A percentile compares a stretch with the other conserved stretches of the same genome.
Conservation (phyloP, 2,797 vertebrate species). For the Anolis apletophallus region DNA sequence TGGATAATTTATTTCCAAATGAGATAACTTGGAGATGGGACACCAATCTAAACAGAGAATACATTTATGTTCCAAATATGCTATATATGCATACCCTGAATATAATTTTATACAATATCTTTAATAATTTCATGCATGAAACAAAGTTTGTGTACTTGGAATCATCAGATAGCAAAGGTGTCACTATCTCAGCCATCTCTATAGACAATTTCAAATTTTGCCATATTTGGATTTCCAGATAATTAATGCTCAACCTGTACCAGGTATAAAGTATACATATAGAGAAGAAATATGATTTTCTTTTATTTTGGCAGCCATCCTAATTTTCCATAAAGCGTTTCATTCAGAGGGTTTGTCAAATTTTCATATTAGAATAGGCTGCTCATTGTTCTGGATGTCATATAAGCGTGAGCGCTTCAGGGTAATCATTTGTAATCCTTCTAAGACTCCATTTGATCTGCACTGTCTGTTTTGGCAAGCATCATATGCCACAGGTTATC, state of each 20-base stretch:
- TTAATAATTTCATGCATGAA: too few species aligned
- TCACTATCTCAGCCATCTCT: too few species aligned
- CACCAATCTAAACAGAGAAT: not conserved
- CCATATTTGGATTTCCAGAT: too few species aligned
- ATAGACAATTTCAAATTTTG: too few species aligned
- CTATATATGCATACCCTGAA: too few species aligned
- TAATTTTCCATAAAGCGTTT: not conserved
- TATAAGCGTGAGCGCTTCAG: not conserved
- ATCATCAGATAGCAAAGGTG: too few species aligned
- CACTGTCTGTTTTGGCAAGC: not conserved
- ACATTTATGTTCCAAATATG: too few species aligned
- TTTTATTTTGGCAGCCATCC: not conserved
- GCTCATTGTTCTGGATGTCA: not conserved
- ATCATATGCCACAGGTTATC: fast-evolving
- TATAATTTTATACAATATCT: too few species aligned
- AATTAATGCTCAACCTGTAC: not conserved
- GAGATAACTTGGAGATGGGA: not conserved
- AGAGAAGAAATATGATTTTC: not conserved
- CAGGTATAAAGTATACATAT: not conserved
- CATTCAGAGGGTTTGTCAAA: not conserved
- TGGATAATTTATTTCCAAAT: not conserved
- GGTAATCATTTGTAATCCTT: not conserved
- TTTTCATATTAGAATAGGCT: not conserved
- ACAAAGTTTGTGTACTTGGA: too few species aligned
- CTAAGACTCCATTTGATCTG: not conserved